A percentile compares a stretch with the other conserved stretches of the same genome.
Conservation (phyloP, 2,888 invertebrate species). For the Drosophila subquinaria region DNA sequence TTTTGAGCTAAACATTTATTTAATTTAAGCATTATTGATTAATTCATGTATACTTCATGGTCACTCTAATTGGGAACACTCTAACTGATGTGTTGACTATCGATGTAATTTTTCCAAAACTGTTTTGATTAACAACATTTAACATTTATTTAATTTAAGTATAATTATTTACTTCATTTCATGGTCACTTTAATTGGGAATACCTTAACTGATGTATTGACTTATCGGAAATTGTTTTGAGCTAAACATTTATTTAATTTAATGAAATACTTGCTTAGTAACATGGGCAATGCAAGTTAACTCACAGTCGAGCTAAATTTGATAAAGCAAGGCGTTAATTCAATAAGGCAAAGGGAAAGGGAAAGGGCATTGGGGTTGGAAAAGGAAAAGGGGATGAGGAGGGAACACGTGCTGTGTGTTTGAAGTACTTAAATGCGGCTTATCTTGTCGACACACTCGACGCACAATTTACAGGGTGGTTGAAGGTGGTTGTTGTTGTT, state of each 20-base stretch:
- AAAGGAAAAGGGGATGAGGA: not conserved
- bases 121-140: not conserved
- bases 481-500: not conserved
- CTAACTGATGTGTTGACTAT: not conserved
- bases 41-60: too few relatives aligned
- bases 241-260: not conserved
- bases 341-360: conserved; percentile 1
- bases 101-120: not conserved
- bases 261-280: not conserved
- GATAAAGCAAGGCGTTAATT: not conserved
- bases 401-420: conserved; percentile 22
- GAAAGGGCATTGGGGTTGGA: not conserved
- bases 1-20: too few relatives aligned
- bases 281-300: not conserved
- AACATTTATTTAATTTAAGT: too few relatives aligned
- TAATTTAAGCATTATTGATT: too few relatives aligned
- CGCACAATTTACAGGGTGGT: conserved; percentile 4
- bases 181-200: not conserved
- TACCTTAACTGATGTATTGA: not conserved
- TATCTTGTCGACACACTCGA: conserved; percentile 79
- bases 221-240: not conserved
- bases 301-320: not conserved
- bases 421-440: conserved; percentile 67
- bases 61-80: not conserved
- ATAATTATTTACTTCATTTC: too few relatives aligned